These are phyloP conservation scores for Tinea semifulvella DNA, from an alignment of 2,888 invertebrate species.

Conservation along the genomic window DNA sequence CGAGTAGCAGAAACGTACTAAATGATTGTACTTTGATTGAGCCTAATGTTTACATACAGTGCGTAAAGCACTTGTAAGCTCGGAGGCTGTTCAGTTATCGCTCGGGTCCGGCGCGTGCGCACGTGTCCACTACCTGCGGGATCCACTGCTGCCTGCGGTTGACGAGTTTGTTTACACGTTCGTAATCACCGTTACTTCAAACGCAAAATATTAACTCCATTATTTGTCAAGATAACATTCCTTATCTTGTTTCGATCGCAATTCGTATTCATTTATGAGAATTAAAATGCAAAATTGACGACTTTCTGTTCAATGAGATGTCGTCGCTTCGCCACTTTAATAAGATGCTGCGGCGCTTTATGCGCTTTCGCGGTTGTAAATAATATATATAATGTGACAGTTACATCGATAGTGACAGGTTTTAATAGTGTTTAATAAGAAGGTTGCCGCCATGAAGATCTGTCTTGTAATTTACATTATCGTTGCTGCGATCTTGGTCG, in stretches of 20 bases:
- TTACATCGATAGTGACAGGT: slow-evolving; percentile 45
- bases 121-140: slow-evolving; percentile 38
- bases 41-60: slow-evolving; percentile 22
- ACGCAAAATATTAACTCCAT: slow-evolving; percentile 1
- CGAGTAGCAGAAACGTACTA: too few relatives aligned
- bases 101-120: slow-evolving; percentile 55
- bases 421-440: slow-evolving; percentile 43
- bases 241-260: slow-evolving; percentile 4
- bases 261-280: slow-evolving; percentile 11
- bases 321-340: slow-evolving; percentile 46
- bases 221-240: slow-evolving; percentile 8
- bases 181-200: slow-evolving; percentile 4
- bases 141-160: not conserved
- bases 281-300: slow-evolving; percentile 25
- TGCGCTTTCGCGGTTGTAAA: slow-evolving; percentile 46
- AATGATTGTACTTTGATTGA: too few relatives aligned
- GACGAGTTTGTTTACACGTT: slow-evolving; percentile 12
- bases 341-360: slow-evolving; percentile 44
- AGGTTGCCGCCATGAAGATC: slow-evolving; percentile 38
- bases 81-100: slow-evolving; percentile 53
- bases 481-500: slow-evolving; percentile 46
- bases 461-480: slow-evolving; percentile 53
- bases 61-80: slow-evolving; percentile 8
- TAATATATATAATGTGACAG: slow-evolving; percentile 59
- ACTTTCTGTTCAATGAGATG: slow-evolving; percentile 52